These are phyloP conservation scores for Drosophila leontia DNA, from an alignment of 1,140 invertebrate species.

Conservation along the genomic window DNA sequence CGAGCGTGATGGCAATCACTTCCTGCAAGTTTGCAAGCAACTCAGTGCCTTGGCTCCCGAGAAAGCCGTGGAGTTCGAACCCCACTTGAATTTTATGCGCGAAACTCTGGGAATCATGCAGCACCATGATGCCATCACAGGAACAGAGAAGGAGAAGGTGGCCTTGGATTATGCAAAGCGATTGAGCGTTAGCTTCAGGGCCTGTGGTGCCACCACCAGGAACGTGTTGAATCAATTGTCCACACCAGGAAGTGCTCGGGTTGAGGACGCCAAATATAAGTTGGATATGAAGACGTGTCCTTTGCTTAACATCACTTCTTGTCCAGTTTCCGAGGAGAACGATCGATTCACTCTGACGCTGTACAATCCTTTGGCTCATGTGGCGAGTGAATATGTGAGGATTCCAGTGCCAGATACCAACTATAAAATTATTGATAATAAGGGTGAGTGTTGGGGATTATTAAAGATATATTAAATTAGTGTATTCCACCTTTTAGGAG, in stretches of 20 bases:
- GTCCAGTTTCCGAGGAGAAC: conserved; percentile 87
- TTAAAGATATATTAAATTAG: too few relatives aligned
- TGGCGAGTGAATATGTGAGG: conserved; percentile 88
- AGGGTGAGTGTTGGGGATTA: conserved; percentile 66
- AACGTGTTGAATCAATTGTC: conserved; percentile 68
- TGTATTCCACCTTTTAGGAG: conserved; percentile 20
- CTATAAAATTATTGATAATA: conserved; percentile 88
- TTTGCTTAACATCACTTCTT: conserved; percentile 88
- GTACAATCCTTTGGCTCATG: conserved; percentile 93
- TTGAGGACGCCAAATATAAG: conserved; percentile 6
- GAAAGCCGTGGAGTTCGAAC: conserved; percentile 52
- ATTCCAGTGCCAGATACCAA: conserved; percentile 88
- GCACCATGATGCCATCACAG: conserved; percentile 95
- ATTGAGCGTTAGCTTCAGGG: conserved; percentile 84
- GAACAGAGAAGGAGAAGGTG: conserved; percentile 97
- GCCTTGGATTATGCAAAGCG: conserved; percentile 93
- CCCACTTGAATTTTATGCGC: conserved; percentile 84
- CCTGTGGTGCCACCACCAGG: conserved; percentile 65
- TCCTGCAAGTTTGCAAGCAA: conserved; percentile 90
- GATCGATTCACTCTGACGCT: conserved; percentile 89
- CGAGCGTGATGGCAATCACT: conserved; percentile 92
- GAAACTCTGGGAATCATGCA: conserved; percentile 93
- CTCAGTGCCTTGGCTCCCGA: conserved; percentile 84
- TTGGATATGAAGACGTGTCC: conserved; percentile 87
- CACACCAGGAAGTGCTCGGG: neutral